phyloP scores from a whole-genome alignment of 1,140 invertebrate species.

The Tigriopus japonicus region DNA sequence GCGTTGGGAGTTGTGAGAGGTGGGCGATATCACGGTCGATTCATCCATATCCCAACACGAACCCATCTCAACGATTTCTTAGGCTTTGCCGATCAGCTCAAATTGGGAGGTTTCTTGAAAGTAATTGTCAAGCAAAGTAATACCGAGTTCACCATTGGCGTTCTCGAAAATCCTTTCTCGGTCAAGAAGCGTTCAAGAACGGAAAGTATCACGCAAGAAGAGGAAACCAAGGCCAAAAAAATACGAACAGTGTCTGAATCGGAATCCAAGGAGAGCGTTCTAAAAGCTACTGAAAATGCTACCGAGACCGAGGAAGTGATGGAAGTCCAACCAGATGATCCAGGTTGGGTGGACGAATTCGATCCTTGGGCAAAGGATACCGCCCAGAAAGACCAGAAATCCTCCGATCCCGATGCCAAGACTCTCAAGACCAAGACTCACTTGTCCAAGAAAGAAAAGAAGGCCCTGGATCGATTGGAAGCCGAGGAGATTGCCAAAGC shows the following conservation, averaged over 20 bases:
- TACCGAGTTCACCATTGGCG: neutral
- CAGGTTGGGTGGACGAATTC: neutral
- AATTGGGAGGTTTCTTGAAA: neutral
- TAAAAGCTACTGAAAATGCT: neutral
- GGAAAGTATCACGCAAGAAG: too few species aligned
- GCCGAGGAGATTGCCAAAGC: neutral
- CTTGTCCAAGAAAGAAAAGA: neutral
- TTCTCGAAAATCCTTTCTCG: neutral
- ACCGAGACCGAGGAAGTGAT: neutral
- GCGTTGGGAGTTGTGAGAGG: neutral
- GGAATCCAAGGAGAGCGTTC: too few species aligned
- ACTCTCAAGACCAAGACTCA: conserved; percentile 6
- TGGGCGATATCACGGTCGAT: neutral
- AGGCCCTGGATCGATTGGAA: neutral
- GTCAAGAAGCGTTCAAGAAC: too few species aligned
- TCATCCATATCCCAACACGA: neutral
- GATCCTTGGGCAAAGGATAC: conserved; percentile 1
- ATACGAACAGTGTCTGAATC: too few species aligned
- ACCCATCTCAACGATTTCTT: neutral
- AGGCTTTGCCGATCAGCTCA: neutral
- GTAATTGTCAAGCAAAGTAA: neutral
- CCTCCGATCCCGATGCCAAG: neutral
- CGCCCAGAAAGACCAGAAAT: neutral
- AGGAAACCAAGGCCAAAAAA: too few species aligned
- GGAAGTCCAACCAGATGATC: neutral